Conservation (phyloP, 2,888 invertebrate genomes). For the Synergus japonicus region DNA sequence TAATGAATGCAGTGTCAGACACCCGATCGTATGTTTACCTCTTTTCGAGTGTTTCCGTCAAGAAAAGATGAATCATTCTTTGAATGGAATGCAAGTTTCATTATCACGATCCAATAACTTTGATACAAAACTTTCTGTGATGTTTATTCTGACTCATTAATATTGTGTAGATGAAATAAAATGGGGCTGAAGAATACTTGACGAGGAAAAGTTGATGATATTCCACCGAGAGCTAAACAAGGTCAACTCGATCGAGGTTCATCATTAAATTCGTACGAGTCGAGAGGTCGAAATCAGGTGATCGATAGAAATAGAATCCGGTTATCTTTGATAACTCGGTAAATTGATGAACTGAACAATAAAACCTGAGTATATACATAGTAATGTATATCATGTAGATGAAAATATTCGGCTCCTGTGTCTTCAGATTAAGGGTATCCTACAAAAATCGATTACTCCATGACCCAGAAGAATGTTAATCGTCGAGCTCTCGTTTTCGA, state of each 20-base stretch:
- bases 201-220: neutral
- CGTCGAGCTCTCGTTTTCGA: neutral
- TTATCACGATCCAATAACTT: neutral
- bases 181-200: neutral
- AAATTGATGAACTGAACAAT: neutral
- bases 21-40: neutral
- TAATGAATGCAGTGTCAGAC: neutral
- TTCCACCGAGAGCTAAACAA: neutral
- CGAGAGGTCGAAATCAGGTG: neutral
- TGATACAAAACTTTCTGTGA: neutral
- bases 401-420: neutral
- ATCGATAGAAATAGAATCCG: neutral
- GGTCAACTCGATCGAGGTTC: neutral
- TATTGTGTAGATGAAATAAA: neutral
- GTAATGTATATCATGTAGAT: neutral
- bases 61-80: neutral
- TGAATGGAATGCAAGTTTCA: neutral
- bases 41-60: neutral
- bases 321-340: neutral
- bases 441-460: neutral
- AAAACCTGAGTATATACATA: neutral
- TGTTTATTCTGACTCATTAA: neutral
- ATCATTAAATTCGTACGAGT: constrained; percentile 16
- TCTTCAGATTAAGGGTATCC: no score
- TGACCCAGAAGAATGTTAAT: neutral